Evolutionary conservation across 2,888 invertebrate species (phyloP), one percentile per base, ranked within the genome.

Genomic region (Tinea trinotella): DNA sequence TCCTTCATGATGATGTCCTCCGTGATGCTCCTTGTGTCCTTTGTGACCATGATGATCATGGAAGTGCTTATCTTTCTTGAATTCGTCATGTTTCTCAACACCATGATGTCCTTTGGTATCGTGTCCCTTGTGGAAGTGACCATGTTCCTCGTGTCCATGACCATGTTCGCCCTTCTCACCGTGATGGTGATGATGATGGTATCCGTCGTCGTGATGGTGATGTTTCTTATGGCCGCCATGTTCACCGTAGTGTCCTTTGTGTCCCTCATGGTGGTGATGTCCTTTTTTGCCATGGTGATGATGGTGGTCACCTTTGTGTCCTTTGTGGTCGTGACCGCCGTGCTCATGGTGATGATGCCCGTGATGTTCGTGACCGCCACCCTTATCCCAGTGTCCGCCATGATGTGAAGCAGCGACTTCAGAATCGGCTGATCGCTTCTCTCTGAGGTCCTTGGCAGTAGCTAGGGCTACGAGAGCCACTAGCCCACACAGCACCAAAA

Each of bases 31-130:
- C 70, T 94, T 91, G 67, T 90, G 90, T 0, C 92, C 93, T 60
- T 90, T 90, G 61, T 92, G 92, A 60, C 94, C 93, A 65, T 93
- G 91, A 71, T 94, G 93, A 62, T 94, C 92, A 73, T 91, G 93
- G 89, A 93, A 94, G 74, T 94, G 92, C 66, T 94, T 93, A 66
- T 94, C 91, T 72, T 94, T 94, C 69, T 93, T 92, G 83, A 90
- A 93, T 74, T 94, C 94, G 74, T 94, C 93, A 60, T 92, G 81
- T 67, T 94, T 93, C 76, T 94, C 93, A 4, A 94, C 87, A 61
- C 93, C 91, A 67, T 94, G 94, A 64, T 93, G 93, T 59, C 94
- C 93, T 68, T 94, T 93, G 58, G 93, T 94, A 74, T 91, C 91
- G 76, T 94, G 93, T 0, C 94, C 94, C 69, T 94, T 94, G 62